These are phyloP conservation scores for Hylia prasina DNA, from an alignment of 2,113 vertebrate genomes.

Conservation along the genomic window DNA sequence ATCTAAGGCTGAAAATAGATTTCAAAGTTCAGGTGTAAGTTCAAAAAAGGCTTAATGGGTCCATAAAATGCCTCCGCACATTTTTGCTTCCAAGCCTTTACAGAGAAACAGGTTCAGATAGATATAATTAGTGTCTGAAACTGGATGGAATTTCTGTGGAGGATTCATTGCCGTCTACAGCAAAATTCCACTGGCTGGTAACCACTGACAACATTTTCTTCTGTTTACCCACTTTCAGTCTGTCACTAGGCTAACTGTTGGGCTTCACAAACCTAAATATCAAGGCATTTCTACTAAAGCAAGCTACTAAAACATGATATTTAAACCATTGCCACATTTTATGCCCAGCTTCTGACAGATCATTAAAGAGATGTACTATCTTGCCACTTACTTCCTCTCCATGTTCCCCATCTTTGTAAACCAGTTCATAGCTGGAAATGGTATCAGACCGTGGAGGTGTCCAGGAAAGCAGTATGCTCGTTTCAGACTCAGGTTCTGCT, in stretches of 20 bases:
- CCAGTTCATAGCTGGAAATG: constrained; percentile 90
- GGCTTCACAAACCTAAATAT: neutral
- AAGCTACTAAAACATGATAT: neutral
- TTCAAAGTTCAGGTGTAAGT: neutral
- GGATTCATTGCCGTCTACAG: fast-evolving
- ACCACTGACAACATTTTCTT: neutral
- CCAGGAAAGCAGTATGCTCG: constrained; percentile 94
- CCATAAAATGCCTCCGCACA: neutral
- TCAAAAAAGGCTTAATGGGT: neutral
- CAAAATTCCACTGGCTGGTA: neutral
- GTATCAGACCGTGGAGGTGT: constrained; percentile 90
- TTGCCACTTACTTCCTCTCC: constrained; percentile 85
- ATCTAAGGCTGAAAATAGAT: neutral
- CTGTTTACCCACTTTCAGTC: neutral
- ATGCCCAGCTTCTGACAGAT: neutral
- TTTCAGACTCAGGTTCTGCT: constrained; percentile 98
- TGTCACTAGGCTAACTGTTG: neutral
- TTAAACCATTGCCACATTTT: neutral
- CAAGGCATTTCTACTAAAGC: neutral
- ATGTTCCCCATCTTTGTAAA: constrained; percentile 94
- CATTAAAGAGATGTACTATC: neutral
- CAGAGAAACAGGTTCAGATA: neutral
- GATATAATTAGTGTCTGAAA: neutral
- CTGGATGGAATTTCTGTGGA: neutral
- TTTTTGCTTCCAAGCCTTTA: neutral